These are phyloP conservation scores for Gobio gobio DNA, from an alignment of 2,113 vertebrate genomes.

Conservation along the genomic window DNA sequence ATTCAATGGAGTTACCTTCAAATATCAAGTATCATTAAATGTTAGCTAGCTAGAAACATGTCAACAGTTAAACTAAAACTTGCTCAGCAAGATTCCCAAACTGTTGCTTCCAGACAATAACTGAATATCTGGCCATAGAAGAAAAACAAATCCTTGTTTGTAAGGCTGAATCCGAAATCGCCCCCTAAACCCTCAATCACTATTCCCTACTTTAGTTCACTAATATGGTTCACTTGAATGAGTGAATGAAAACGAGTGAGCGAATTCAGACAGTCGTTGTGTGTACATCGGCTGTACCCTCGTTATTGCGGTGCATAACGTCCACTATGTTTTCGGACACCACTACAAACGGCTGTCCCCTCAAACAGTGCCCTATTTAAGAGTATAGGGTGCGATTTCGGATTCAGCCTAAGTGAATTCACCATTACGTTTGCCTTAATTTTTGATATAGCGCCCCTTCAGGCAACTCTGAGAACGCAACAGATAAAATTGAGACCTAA, in stretches of 20 bases:
- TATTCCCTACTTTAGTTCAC: no score
- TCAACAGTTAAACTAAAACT: neutral
- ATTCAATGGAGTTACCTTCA: neutral
- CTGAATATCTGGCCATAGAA: neutral
- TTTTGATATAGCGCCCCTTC: neutral
- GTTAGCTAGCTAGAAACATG: neutral
- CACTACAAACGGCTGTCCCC: no score
- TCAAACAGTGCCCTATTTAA: no score
- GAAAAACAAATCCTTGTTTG: neutral
- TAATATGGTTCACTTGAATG: no score
- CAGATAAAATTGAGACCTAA: neutral
- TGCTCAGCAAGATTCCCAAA: slow-evolving; percentile 1
- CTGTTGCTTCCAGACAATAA: neutral
- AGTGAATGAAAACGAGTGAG: no score
- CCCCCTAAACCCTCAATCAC: no score
- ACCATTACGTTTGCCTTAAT: neutral
- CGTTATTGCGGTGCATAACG: no score
- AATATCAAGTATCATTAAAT: neutral
- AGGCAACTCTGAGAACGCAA: neutral
- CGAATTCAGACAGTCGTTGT: no score
- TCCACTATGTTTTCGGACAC: no score
- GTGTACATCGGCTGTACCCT: no score
- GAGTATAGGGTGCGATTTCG: no score
- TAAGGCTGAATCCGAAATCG: no score
- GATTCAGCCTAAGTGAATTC: neutral